These are phyloP conservation scores for Chouioia cunea DNA, from an alignment of 2,888 invertebrate genomes.

Conservation along the genomic window DNA sequence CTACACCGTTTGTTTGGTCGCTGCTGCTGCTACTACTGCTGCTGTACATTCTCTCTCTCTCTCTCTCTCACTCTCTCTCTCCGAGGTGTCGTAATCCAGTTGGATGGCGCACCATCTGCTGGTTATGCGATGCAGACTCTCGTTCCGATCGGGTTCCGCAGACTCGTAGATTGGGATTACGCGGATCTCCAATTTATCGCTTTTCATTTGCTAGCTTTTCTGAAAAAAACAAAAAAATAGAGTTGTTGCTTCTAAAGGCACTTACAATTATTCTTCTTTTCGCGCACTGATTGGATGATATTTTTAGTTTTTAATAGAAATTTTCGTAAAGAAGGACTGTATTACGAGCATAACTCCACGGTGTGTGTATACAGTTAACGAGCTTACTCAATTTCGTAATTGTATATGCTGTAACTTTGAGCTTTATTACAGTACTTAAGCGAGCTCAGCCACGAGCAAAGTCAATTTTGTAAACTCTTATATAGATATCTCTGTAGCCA, in stretches of 20 bases:
- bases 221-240: too few species aligned
- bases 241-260: too few species aligned
- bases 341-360: too few species aligned
- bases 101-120: slow-evolving; percentile 48
- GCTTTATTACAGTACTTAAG: slow-evolving; percentile 31
- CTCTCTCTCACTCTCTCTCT: too few species aligned
- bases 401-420: slow-evolving; percentile 31
- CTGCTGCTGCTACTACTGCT: too few species aligned
- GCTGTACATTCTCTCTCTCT: too few species aligned
- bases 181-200: neutral
- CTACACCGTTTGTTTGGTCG: neutral
- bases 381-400: slow-evolving; percentile 38
- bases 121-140: slow-evolving; percentile 44
- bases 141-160: slow-evolving; percentile 5
- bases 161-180: slow-evolving; percentile 16
- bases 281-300: too few species aligned
- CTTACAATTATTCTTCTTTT: too few species aligned
- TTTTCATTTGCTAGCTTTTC: too few species aligned
- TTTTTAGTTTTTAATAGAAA: too few species aligned
- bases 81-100: slow-evolving; percentile 50
- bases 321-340: too few species aligned
- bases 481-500: slow-evolving; percentile 9
- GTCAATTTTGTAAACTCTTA: slow-evolving; percentile 40
- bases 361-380: slow-evolving; percentile 29
- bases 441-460: slow-evolving; percentile 28